phyloP scores from a whole-genome alignment of 2,888 invertebrate genomes.

The Troides oblongomaculatus region DNA sequence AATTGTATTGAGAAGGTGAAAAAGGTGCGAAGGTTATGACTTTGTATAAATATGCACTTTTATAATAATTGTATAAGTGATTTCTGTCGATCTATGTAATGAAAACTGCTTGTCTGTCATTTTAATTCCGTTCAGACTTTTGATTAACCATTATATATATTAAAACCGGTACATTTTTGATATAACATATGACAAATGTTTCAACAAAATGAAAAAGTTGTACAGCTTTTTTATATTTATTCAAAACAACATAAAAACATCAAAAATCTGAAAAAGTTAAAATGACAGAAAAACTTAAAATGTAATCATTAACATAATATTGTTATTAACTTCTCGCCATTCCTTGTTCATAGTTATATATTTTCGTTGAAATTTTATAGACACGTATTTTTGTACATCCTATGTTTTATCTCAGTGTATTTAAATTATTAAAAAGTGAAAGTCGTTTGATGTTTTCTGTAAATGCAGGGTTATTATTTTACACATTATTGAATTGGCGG shows the following conservation, averaged over 20 bases:
- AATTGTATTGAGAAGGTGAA: slow-evolving; percentile 19
- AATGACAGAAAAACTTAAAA: slow-evolving; percentile 20
- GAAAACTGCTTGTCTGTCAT: slow-evolving; percentile 15
- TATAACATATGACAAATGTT: neutral
- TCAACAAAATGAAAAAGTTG: neutral
- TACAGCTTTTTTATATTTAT: neutral
- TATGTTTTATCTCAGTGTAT: slow-evolving; percentile 35
- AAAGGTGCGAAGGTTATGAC: slow-evolving; percentile 17
- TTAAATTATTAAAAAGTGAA: slow-evolving; percentile 16
- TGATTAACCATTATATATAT: too few species aligned
- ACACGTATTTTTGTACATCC: slow-evolving; percentile 41
- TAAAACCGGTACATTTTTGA: neutral
- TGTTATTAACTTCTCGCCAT: slow-evolving; percentile 55
- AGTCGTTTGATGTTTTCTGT: slow-evolving; percentile 19
- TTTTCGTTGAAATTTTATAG: slow-evolving; percentile 42
- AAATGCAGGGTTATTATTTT: slow-evolving; percentile 19
- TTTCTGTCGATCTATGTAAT: slow-evolving; percentile 21
- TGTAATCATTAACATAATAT: slow-evolving; percentile 37
- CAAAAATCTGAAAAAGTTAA: slow-evolving; percentile 9
- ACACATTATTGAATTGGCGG: neutral
- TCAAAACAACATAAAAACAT: neutral
- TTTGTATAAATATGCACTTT: slow-evolving; percentile 24
- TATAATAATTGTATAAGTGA: slow-evolving; percentile 23
- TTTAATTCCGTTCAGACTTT: slow-evolving; percentile 7
- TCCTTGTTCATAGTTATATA: slow-evolving; percentile 52